Base-by-base conservation (phyloP, 1,140 invertebrate species). In the Leptinotarsa texana region DNA sequence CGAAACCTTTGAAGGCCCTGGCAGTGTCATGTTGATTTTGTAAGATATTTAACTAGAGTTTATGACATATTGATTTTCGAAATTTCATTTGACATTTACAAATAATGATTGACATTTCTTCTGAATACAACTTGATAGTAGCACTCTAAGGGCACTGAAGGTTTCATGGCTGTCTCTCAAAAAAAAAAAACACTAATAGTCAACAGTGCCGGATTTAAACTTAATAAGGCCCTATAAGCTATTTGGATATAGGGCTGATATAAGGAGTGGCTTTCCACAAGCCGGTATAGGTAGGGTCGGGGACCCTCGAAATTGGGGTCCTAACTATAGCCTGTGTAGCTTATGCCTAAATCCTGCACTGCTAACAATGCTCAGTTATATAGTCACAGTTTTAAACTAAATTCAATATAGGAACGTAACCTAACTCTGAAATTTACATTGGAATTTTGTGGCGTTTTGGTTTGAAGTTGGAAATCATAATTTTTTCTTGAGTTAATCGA, bases 1-100 rank as follows among this genome's bases (percentile, higher is more conserved):
- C 1, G 67, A 69, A 47, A 69, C 67, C 48, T 69, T 69, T 22
- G 33, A 22, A 15, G 67, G 67, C 13, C 33, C 42, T 47, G 67
- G 67, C 42, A 69, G 27, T 17, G 67, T 2, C 67, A 69, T 69
- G 4, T 11, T 48, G 8, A 42, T 69, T 48, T 42, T 15, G n/a
- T 48, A 69, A 13, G 15, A 27, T 47, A 69, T 69, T 17, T 49
- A 18, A 13, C 4, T 69, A 17, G 33, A 42, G 5, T 42, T 48
- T 21, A 17, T 18, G 42, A 27, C 63, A 24, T 33, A 33, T 33
- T 33, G 27, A 33, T 17, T n/a, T 57, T 57, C 13, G 17, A 57
- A 57, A 57, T 57, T n/a, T 15, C 51, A 57, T 57, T 57, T 18
- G 51, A 57, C 51, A 57, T 57, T n/a, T 57, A 17, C 15, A 57